These are phyloP conservation scores for Brachyhypopomus occidentalis DNA, from an alignment of 2,113 vertebrate genomes.

Conservation along the genomic window DNA sequence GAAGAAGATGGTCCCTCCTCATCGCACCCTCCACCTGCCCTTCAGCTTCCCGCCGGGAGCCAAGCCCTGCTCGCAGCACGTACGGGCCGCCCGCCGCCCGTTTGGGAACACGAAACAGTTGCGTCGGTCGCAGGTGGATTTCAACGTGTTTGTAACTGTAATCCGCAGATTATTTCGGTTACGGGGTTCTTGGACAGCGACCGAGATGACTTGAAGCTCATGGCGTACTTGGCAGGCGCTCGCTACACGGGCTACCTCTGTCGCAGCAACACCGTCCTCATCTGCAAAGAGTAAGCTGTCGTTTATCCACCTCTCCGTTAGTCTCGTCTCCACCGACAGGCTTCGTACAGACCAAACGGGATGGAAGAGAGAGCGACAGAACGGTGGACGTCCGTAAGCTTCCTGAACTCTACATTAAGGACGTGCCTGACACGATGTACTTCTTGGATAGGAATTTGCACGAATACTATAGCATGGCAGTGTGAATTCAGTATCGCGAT, in stretches of 20 bases:
- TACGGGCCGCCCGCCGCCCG: constrained; percentile 64
- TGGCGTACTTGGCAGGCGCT: constrained; percentile 92
- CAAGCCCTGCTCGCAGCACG: constrained; percentile 94
- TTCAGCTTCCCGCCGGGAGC: constrained; percentile 94
- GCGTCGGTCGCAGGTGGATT: background rate
- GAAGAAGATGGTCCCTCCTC: constrained; percentile 91
- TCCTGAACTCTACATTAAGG: too few relatives aligned
- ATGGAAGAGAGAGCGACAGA: too few relatives aligned
- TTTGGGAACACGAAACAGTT: too few relatives aligned
- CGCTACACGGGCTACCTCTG: constrained; percentile 95
- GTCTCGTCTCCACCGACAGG: too few relatives aligned
- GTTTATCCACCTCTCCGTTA: background rate
- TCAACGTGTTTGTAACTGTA: background rate
- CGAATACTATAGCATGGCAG: too few relatives aligned
- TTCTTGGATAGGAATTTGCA: too few relatives aligned
- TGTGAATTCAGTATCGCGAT: too few relatives aligned
- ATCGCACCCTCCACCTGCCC: constrained; percentile 90
- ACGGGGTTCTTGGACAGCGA: constrained; percentile 95
- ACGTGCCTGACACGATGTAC: too few relatives aligned
- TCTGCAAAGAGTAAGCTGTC: constrained; percentile 93
- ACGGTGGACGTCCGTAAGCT: too few relatives aligned
- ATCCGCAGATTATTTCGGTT: constrained; percentile 88
- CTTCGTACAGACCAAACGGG: too few relatives aligned
- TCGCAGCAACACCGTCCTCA: constrained; percentile 94
- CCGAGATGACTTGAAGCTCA: constrained; percentile 94